Evolutionary conservation across 2,888 invertebrate species (phyloP).

Genomic region (Drosophila sordidapex): DNA sequence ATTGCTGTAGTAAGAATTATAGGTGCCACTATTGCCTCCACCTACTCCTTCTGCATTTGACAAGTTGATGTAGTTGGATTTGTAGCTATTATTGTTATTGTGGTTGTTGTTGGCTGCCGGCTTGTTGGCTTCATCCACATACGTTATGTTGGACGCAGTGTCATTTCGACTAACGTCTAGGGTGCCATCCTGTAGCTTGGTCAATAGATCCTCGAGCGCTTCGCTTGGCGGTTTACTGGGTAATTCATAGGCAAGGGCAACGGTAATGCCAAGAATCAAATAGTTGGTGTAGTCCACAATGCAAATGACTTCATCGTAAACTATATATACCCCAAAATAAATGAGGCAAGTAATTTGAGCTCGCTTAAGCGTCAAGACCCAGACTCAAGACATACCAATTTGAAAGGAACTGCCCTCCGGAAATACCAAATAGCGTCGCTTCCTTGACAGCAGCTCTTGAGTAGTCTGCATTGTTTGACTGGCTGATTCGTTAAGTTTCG

Average conservation of each 20-base stretch:
- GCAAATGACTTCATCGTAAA: constrained; percentile 84
- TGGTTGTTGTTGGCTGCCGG: neutral
- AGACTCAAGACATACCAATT: constrained; percentile 76
- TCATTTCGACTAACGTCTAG: constrained; percentile 81
- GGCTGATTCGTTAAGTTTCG: constrained; percentile 55
- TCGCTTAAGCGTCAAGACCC: neutral
- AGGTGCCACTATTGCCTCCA: constrained; percentile 12
- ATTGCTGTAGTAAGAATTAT: constrained; percentile 61
- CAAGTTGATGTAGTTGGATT: constrained; percentile 62
- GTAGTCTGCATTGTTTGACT: constrained; percentile 42
- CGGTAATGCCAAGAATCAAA: constrained; percentile 90
- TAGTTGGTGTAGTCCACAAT: constrained; percentile 84
- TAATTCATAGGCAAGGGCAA: constrained; percentile 91
- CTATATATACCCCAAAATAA: constrained; percentile 66
- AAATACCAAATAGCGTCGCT: constrained; percentile 85
- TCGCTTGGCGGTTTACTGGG: constrained; percentile 87
- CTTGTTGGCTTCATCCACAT: constrained; percentile 58
- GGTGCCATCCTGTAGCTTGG: constrained; percentile 80
- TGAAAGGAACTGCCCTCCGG: constrained; percentile 86
- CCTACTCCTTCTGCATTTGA: constrained; percentile 20
- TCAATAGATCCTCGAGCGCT: constrained; percentile 75
- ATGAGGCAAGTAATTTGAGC: constrained; percentile 40
- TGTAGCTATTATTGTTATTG: constrained; percentile 22
- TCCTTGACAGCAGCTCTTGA: constrained; percentile 83
- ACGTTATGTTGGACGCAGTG: constrained; percentile 72